Base-by-base conservation (phyloP, 2,888 invertebrate genomes). In the Eupeodes latifasciatus region DNA sequence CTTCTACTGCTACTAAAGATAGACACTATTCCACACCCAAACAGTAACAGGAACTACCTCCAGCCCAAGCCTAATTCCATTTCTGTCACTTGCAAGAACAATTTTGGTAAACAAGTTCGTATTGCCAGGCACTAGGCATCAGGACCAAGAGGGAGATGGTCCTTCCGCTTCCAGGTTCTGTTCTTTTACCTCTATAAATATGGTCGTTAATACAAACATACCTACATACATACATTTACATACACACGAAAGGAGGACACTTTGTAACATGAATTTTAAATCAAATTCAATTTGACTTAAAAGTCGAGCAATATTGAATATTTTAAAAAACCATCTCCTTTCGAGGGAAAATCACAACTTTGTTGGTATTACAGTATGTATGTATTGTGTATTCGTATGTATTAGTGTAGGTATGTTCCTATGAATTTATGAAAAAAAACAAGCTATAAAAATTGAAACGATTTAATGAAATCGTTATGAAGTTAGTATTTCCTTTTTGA, bases 251-350 rank as follows among this genome's bases (percentile, higher is more conserved):
- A 12, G 34, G 4, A 59, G 14, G 71, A 19, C 57, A 44, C 71
- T 55, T 40, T 72, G 40, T n/a, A 59, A 61, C 34, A 57, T 78
- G 47, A 49, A 75, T 79, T 86, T 82, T 82, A 82, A 86, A 82
- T 81, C 67, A 78, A 81, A 77, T 86, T 79, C 78, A 69, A 78
- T 82, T 78, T 62, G 47, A 69, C 78, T 75, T 78, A 59, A 82
- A 75, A 69, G 49, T 44, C 47, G 40, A 49, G 67, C 51, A 72
- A 59, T 79, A 71, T 71, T 71, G 55, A 71, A 71, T 71, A 69
- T 69, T 71, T 57, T 19, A 4, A 51, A 19, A 34, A 1, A 57
- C 44, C 34, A 40, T 40, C 40, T 57, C 44, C 71, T 27, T 71
- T 71, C 55, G 14, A 27, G 11, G 11, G 14, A 14, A 12, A 5